Percentiles rank a stretch among this genome's conserved stretches.
These are phyloP conservation scores for Pristionchus entomophagus DNA, from an alignment of 2,888 invertebrate genomes.

Conservation along the genomic window DNA sequence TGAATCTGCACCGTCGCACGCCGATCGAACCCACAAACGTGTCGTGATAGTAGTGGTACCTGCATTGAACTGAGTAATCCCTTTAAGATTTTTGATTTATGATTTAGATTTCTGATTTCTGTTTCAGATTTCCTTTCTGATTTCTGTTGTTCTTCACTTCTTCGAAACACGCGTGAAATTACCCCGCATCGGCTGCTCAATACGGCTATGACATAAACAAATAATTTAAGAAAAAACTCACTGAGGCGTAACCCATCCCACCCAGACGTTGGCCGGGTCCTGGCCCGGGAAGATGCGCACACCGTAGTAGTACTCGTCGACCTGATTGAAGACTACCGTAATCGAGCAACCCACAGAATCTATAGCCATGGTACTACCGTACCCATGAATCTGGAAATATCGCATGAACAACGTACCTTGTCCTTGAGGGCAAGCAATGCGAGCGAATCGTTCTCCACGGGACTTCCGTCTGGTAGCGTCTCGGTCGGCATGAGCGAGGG, in stretches of 20 bases:
- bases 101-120: no score
- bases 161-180: no score
- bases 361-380: no score
- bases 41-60: conserved; percentile 60
- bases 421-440: conserved; percentile 58
- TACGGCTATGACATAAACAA: no score
- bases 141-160: no score
- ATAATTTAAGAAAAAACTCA: no score
- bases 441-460: conserved; percentile 52
- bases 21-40: conserved; percentile 57
- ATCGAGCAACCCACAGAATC: neutral
- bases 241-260: conserved; percentile 99
- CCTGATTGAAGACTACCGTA: conserved; percentile 76
- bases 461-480: conserved; percentile 40
- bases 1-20: conserved; percentile 85
- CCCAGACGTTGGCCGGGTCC: conserved; percentile 93
- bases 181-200: no score
- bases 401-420: conserved; percentile 50
- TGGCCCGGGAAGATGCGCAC: conserved; percentile 91
- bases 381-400: no score
- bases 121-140: no score
- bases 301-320: conserved; percentile 97
- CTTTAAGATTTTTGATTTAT: no score
- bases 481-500: conserved; percentile 29
- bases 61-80: neutral